Percentiles rank a stretch among this genome's conserved stretches.
phyloP scores from a whole-genome alignment of 2,797 vertebrate genomes.

The Valencia hispanica region DNA sequence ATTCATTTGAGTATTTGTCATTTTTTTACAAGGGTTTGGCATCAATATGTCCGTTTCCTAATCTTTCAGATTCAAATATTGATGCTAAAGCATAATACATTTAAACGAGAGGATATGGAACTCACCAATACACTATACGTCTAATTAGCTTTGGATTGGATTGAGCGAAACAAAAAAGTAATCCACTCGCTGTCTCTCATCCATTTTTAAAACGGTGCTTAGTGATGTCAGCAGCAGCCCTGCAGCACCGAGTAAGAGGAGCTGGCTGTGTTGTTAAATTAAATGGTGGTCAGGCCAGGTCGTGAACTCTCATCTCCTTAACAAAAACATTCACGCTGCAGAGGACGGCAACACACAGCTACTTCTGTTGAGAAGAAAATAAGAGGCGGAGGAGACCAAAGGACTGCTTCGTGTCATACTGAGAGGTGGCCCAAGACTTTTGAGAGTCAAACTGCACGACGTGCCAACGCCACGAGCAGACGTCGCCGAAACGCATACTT shows the following conservation, averaged over 20 bases:
- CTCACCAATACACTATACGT: slow-evolving; percentile 1
- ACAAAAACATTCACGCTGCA: slow-evolving; percentile 82
- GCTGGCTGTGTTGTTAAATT: slow-evolving; percentile 69
- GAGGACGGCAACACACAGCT: slow-evolving; percentile 74
- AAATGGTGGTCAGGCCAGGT: slow-evolving; percentile 80
- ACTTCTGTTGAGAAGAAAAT: slow-evolving; percentile 52
- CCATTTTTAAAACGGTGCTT: slow-evolving; percentile 41
- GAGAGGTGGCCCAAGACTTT: no score
- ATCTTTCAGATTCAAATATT: not conserved
- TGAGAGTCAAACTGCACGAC: no score
- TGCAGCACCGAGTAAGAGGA: slow-evolving; percentile 35
- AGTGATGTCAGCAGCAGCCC: slow-evolving; percentile 46
- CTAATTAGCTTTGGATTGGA: slow-evolving; percentile 29
- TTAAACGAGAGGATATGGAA: not conserved
- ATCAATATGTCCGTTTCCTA: not conserved
- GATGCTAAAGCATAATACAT: not conserved
- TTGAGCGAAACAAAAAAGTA: slow-evolving; percentile 10
- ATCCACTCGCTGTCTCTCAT: slow-evolving; percentile 10
- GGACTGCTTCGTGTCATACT: no score
- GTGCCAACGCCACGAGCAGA: no score
- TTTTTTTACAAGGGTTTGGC: not conserved
- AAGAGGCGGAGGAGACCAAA: slow-evolving; percentile 26
- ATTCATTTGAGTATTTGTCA: not conserved
- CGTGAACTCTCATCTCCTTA: slow-evolving; percentile 79
- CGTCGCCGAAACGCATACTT: no score